Percentiles rank a stretch among this genome's conserved stretches.
Evolutionary conservation across 2,113 vertebrate species (phyloP).

Genomic region (Crotalus horridus): DNA sequence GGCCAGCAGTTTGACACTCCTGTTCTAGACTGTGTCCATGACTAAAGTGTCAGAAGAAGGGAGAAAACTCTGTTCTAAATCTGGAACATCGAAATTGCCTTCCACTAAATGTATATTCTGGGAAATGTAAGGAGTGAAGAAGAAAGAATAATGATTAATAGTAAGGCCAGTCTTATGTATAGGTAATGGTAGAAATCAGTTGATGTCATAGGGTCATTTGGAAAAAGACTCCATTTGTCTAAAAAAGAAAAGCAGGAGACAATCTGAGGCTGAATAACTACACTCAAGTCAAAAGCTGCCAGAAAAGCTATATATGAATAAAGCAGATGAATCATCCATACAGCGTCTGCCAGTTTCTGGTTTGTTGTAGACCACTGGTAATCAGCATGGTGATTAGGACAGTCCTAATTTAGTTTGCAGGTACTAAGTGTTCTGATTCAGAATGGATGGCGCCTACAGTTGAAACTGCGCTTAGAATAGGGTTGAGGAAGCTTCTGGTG

Average conservation of each 20-base stretch:
- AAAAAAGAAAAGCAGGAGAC: slow-evolving; percentile 3
- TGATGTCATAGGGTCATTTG: background rate
- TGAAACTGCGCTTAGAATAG: background rate
- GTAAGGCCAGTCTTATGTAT: background rate
- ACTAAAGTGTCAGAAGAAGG: background rate
- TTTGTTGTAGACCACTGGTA: background rate
- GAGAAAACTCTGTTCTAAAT: background rate
- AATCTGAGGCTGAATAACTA: background rate
- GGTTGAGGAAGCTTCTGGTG: background rate
- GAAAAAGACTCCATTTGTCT: background rate
- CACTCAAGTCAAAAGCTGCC: background rate
- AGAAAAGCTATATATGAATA: background rate
- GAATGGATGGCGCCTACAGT: background rate
- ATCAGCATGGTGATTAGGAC: no score
- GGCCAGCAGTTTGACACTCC: no score
- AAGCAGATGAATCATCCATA: background rate
- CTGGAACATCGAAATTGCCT: background rate
- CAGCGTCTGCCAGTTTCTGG: background rate
- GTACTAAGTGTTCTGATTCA: background rate
- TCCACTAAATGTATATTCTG: background rate
- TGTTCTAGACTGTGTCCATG: background rate
- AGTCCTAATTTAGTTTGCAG: background rate
- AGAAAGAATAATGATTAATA: background rate
- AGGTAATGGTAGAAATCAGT: background rate
- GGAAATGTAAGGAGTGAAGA: background rate